Percentiles rank a stretch among this genome's conserved stretches.
Evolutionary conservation across 1,140 invertebrate species (phyloP).

Genomic region (Chrysomallon squamiferum): DNA sequence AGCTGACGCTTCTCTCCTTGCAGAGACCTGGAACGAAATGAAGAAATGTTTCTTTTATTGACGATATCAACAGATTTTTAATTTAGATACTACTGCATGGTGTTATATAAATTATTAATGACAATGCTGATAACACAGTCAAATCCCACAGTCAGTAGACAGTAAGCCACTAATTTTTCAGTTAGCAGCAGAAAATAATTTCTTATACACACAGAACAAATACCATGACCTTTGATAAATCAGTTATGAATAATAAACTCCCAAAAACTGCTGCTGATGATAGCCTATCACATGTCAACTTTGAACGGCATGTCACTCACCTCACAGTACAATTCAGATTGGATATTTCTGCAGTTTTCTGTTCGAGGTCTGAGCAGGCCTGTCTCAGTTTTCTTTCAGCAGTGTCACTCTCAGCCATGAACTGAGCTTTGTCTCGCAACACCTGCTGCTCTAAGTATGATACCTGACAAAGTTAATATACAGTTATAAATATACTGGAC

Average conservation of each 20-base stretch:
- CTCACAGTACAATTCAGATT: conserved; percentile 34
- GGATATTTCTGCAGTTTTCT: conserved; percentile 22
- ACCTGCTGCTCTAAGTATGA: conserved; percentile 45
- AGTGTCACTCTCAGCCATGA: conserved; percentile 44
- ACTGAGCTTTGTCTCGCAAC: conserved; percentile 39
- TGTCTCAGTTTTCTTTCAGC: conserved; percentile 42
- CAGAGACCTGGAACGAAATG: conserved; percentile 14
- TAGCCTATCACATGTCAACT: too few species aligned
- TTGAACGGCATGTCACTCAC: conserved; percentile 5
- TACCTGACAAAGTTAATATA: too few species aligned
- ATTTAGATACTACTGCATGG: not conserved
- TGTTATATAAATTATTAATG: not conserved
- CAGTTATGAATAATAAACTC: too few species aligned
- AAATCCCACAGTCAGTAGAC: too few species aligned
- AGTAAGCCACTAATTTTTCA: too few species aligned
- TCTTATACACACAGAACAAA: too few species aligned
- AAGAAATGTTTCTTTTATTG: not conserved
- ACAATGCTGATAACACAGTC: not conserved
- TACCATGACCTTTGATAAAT: too few species aligned
- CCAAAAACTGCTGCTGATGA: too few species aligned
- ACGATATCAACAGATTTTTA: not conserved
- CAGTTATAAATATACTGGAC: too few species aligned
- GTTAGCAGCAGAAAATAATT: too few species aligned
- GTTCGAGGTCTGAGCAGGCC: conserved; percentile 40
- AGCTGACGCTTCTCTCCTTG: conserved; percentile 34